These are phyloP conservation scores for Lipophrys pholis DNA, from an alignment of 2,113 vertebrate genomes.

Conservation along the genomic window DNA sequence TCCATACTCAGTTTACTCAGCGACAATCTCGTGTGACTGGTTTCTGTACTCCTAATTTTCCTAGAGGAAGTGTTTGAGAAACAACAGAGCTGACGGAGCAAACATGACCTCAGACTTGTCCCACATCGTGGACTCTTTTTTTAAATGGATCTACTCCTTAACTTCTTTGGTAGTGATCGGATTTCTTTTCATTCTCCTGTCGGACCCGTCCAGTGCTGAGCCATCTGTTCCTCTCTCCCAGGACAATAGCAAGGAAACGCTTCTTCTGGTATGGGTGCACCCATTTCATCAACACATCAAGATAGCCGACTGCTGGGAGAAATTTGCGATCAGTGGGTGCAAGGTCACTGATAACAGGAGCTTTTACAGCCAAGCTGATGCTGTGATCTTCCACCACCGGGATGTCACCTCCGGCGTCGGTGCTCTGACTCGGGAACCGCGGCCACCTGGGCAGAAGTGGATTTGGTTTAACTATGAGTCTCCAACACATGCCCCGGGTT, in stretches of 20 bases:
- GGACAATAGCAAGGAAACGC: conserved; percentile 47
- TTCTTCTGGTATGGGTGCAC: conserved; percentile 89
- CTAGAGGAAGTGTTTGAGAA: too few relatives aligned
- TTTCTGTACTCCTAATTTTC: too few relatives aligned
- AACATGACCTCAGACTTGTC: background rate
- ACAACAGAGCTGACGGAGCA: too few relatives aligned
- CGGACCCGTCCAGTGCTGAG: background rate
- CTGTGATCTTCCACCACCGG: conserved; percentile 90
- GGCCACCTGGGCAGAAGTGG: conserved; percentile 88
- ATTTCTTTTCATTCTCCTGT: conserved; percentile 48
- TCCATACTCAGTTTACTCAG: too few relatives aligned
- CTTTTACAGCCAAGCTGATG: conserved; percentile 80
- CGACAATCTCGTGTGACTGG: conserved; percentile 41
- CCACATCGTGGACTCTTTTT: background rate
- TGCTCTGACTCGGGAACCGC: conserved; percentile 51
- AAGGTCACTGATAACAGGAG: conserved; percentile 79
- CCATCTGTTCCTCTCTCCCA: background rate
- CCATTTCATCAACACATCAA: conserved; percentile 79
- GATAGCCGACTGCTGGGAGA: conserved; percentile 79
- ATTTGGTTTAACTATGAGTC: conserved; percentile 98
- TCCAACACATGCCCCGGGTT: conserved; percentile 82
- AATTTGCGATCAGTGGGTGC: conserved; percentile 84
- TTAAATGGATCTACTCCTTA: conserved; percentile 13
- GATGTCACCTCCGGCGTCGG: conserved; percentile 75
- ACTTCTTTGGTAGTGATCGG: background rate